Conservation (phyloP, 1,140 invertebrate genomes). For the Cataglyphis hispanica region DNA sequence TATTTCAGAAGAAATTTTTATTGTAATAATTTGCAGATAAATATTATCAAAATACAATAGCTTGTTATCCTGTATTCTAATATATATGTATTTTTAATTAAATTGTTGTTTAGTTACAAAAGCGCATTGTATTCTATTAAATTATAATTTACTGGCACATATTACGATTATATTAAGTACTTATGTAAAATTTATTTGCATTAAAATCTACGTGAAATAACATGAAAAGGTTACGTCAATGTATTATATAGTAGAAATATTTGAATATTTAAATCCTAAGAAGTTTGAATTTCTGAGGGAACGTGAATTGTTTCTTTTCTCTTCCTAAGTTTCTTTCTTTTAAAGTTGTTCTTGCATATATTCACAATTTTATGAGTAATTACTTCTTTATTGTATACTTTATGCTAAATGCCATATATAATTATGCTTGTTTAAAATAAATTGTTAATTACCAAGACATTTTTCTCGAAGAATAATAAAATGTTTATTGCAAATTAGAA, state of each 20-base stretch:
- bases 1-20: conserved; percentile 26
- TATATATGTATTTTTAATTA: not conserved
- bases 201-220: not conserved
- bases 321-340: not conserved
- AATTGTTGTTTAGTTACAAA: not conserved
- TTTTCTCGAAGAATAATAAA: conserved; percentile 18
- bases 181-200: conserved; percentile 15
- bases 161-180: not conserved
- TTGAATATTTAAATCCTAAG: not conserved
- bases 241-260: not conserved
- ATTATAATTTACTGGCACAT: not conserved
- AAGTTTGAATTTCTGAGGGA: not conserved
- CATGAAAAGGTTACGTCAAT: not conserved
- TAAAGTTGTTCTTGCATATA: not conserved
- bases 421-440: not conserved
- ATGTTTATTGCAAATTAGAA: conserved; percentile 31
- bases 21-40: not conserved
- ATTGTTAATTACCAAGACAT: not conserved
- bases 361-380: not conserved
- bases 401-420: not conserved
- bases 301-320: not conserved
- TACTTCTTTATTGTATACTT: not conserved
- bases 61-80: not conserved
- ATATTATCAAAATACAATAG: not conserved
- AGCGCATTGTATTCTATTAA: not conserved